Evolutionary conservation across 2,888 invertebrate genomes (phyloP), one percentile per base, ranked within the genome.

Genomic region (Agrotis ipsilon): DNA sequence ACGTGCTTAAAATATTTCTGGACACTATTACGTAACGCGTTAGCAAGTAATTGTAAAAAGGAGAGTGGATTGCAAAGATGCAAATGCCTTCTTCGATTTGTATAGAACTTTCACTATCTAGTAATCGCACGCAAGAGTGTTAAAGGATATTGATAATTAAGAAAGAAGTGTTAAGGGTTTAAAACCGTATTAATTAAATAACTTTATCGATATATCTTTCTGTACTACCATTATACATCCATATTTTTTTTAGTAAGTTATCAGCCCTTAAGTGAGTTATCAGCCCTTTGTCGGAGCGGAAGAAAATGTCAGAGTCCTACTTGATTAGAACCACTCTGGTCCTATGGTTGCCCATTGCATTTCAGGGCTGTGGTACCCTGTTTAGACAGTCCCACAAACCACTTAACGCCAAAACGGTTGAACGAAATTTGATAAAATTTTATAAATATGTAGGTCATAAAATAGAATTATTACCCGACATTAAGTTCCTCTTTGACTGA

Each of bases 31-130:
- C 45, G 45, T 24, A 59, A 27, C 14, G 19, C n/a, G 19, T 67
- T 68, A 67, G 43, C 14, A n/a, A 49, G 24, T 32, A 57, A 45
- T 57, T 58, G 32, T 64, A 18, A 54, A 52, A 43, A 68, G n/a
- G 52, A 76, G 76, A 75, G 19, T 67, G 49, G 39, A 43, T 14
- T 6, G 32, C 14, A 1, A 43, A 75, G 48, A 60, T 70, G 19
- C 39, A 58, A 75, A 49, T 52, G 45, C 3, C 24, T 43, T 51
- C 51, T 43, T 9, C 3, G 39, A 51, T 70, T 70, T 58, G 43
- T 54, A 21, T 14, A 43, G 21, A 68, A 57, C 78, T 78, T 78
- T 78, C 71, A 51, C 73, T 57, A 13, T 74, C 19, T n/a, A 54
- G 11, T 18, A 55, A n/a, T 16, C 27, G 24, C n/a, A 24, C 45